phyloP scores from a whole-genome alignment of 2,888 invertebrate genomes.

The Glaucopsyche alexis region DNA sequence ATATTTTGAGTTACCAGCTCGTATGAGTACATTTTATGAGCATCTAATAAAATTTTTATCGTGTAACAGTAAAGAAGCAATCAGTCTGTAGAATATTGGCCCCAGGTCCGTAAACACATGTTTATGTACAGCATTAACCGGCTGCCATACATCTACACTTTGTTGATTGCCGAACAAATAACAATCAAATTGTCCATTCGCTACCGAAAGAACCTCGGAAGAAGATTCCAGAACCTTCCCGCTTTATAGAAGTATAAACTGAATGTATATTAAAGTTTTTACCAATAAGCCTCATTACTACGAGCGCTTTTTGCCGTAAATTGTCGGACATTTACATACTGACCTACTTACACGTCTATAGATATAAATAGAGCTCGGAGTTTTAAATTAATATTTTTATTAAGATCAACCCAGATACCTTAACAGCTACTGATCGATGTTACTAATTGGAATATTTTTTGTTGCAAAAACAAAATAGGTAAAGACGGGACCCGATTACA shows the following conservation, averaged over 20 bases:
- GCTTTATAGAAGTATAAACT: too few relatives aligned
- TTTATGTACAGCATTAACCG: slow-evolving; percentile 63
- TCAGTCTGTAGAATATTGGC: slow-evolving; percentile 77
- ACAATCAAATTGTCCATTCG: background rate
- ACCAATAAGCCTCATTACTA: background rate
- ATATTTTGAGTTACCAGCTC: slow-evolving; percentile 75
- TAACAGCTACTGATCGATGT: background rate
- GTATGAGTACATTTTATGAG: slow-evolving; percentile 74
- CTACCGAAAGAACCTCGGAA: background rate
- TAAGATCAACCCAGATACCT: slow-evolving; percentile 1
- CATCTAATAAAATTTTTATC: slow-evolving; percentile 77
- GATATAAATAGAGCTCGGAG: background rate
- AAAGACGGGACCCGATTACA: too few relatives aligned
- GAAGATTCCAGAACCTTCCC: too few relatives aligned
- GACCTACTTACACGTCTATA: slow-evolving; percentile 12
- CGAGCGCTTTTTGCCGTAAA: background rate
- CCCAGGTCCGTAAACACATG: slow-evolving; percentile 76
- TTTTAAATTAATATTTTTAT: slow-evolving; percentile 6
- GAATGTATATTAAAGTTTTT: background rate
- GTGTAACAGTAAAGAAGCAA: slow-evolving; percentile 81
- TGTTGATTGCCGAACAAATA: slow-evolving; percentile 23
- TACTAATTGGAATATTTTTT: background rate
- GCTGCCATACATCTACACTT: slow-evolving; percentile 51
- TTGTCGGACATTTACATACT: slow-evolving; percentile 2
- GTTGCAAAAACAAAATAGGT: background rate